Conservation (phyloP, 2,888 invertebrate genomes). For the Glaucopsyche alexis region DNA sequence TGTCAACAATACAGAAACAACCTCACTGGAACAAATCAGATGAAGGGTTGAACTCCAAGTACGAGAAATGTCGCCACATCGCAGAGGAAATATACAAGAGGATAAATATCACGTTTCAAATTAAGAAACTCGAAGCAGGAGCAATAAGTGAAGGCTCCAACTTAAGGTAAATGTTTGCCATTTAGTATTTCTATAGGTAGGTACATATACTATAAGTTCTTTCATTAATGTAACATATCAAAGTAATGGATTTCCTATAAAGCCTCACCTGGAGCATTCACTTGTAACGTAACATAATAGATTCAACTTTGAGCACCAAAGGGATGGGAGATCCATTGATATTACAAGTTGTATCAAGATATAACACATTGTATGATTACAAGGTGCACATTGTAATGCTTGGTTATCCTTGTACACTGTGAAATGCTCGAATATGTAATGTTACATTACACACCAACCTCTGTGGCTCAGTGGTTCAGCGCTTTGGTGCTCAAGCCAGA, state of each 20-base stretch:
- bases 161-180: slow-evolving; percentile 53
- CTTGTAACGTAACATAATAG: too few relatives aligned
- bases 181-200: background rate
- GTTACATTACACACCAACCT: too few relatives aligned
- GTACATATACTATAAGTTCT: background rate
- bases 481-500: too few relatives aligned
- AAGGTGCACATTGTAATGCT: too few relatives aligned
- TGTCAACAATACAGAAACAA: slow-evolving; percentile 61
- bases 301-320: too few relatives aligned
- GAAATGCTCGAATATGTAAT: too few relatives aligned
- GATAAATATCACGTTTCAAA: slow-evolving; percentile 73
- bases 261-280: too few relatives aligned
- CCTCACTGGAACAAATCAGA: slow-evolving; percentile 53
- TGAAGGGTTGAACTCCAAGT: slow-evolving; percentile 58
- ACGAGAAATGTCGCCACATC: slow-evolving; percentile 73
- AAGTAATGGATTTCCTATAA: background rate
- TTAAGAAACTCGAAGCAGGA: slow-evolving; percentile 63
- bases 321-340: too few relatives aligned
- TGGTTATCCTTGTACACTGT: too few relatives aligned
- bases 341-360: too few relatives aligned
- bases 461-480: too few relatives aligned
- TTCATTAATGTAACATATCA: background rate
- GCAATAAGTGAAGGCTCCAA: slow-evolving; percentile 64
- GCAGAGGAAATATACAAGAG: slow-evolving; percentile 75
- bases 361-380: too few relatives aligned